Percentiles rank a stretch among this genome's conserved stretches.
Conservation (phyloP, 64 coral and sea anemone genomes). For the Montipora capricornis region DNA sequence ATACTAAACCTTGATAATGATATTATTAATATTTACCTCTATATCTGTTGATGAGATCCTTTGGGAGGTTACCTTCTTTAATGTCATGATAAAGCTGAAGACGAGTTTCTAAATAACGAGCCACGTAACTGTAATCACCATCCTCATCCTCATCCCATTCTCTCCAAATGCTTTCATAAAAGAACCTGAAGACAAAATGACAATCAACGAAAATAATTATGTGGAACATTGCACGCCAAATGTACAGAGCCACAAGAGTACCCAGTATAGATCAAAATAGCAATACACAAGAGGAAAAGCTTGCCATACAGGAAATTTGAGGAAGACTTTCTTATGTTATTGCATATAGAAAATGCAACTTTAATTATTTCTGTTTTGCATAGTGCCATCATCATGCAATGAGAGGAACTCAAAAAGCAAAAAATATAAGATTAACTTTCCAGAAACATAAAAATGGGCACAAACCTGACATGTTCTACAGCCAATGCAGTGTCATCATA, state of each 20-base stretch:
- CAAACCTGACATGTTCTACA: constrained; percentile 95
- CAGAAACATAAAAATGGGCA: background rate
- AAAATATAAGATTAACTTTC: background rate
- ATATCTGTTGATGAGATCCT: constrained; percentile 90
- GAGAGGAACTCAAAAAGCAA: background rate
- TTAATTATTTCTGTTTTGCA: no score
- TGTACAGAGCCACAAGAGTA: no score
- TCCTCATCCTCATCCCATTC: constrained; percentile 99
- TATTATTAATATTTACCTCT: constrained; percentile 29
- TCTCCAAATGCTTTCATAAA: constrained; percentile 96
- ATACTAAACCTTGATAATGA: background rate
- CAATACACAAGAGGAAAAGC: no score
- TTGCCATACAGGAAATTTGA: no score
- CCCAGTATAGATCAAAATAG: no score
- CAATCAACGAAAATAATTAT: no score
- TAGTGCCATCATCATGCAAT: background rate
- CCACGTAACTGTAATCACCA: constrained; percentile 76
- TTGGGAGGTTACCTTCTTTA: constrained; percentile 79
- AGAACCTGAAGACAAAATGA: constrained; percentile 71
- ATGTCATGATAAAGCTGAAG: constrained; percentile 92
- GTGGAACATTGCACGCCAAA: no score
- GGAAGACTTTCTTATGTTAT: no score
- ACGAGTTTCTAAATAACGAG: constrained; percentile 77
- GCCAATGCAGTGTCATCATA: constrained; percentile 92
- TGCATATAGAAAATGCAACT: no score